Conservation (phyloP, 2,797 vertebrate species). For the Nasua narica region DNA sequence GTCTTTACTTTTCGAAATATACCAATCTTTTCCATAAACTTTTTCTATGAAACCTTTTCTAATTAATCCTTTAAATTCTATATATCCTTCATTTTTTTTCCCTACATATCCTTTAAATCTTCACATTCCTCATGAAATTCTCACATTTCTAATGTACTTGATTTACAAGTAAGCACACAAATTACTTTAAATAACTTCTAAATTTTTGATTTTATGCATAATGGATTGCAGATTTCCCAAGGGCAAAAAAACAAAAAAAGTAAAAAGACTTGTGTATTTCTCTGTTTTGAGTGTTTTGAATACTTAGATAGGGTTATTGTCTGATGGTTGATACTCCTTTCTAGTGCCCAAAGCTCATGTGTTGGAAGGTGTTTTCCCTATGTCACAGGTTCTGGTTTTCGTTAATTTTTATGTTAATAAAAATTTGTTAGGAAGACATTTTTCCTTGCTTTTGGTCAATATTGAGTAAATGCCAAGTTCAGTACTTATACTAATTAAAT, state of each 20-base stretch:
- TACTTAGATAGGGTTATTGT: not conserved
- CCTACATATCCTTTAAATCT: not conserved
- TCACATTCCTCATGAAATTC: conserved; percentile 13
- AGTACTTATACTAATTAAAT: not conserved
- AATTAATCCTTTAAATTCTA: conserved; percentile 28
- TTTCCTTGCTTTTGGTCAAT: not conserved
- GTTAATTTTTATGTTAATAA: conserved; percentile 5
- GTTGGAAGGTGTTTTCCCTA: not conserved
- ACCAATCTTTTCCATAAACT: conserved; percentile 36
- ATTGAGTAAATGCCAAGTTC: conserved; percentile 39
- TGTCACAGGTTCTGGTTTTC: not conserved
- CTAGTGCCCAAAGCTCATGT: not conserved
- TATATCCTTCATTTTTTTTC: too few relatives aligned
- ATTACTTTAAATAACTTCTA: conserved; percentile 27
- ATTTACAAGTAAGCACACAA: not conserved
- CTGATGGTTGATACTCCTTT: not conserved
- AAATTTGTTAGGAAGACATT: not conserved
- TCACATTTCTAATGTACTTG: conserved; percentile 1
- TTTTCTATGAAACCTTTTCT: conserved; percentile 31
- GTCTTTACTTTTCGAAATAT: conserved; percentile 54
- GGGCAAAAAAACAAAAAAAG: not conserved
- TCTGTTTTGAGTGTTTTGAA: not conserved
- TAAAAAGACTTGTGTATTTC: not conserved
- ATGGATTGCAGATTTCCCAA: not conserved
- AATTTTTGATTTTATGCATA: conserved; percentile 17